A percentile compares a stretch with the other conserved stretches of the same genome.
Conservation (phyloP, 2,113 vertebrate species). For the Sphyrna mokarran region DNA sequence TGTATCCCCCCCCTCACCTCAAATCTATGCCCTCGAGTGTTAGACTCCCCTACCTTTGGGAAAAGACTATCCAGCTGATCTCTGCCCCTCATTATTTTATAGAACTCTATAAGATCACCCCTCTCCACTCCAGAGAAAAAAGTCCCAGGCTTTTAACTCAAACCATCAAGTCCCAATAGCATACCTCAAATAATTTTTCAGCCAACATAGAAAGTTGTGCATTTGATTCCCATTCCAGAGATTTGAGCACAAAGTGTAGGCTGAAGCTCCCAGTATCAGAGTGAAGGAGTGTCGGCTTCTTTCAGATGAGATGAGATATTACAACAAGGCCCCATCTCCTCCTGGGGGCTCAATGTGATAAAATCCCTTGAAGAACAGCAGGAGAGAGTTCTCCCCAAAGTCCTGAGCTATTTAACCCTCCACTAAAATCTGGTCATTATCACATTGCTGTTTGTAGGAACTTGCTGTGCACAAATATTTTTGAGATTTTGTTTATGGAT, state of each 20-base stretch:
- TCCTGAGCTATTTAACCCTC: not conserved
- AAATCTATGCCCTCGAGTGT: too few species aligned
- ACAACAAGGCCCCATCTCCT: too few species aligned
- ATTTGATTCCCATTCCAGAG: not conserved
- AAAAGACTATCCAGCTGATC: too few species aligned
- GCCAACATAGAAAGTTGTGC: not conserved
- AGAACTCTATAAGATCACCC: too few species aligned
- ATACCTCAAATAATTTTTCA: not conserved
- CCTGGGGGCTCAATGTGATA: not conserved
- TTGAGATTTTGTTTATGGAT: too few species aligned
- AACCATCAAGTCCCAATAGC: too few species aligned
- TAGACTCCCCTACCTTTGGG: too few species aligned
- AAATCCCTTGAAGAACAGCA: not conserved
- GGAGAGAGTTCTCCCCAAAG: not conserved
- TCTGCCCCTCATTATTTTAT: too few species aligned
- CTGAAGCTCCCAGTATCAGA: not conserved
- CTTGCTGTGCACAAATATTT: not conserved
- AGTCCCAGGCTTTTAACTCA: too few species aligned
- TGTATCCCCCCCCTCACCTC: too few species aligned
- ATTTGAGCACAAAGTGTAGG: not conserved
- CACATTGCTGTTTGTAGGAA: not conserved
- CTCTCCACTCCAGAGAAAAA: too few species aligned
- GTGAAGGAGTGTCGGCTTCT: not conserved
- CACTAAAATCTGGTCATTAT: not conserved
- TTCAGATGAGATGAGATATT: not conserved